Evolutionary conservation across 1,140 invertebrate species (phyloP), one percentile per base, ranked within the genome.

Genomic region (Paramacrobiotus metropolitanus): DNA sequence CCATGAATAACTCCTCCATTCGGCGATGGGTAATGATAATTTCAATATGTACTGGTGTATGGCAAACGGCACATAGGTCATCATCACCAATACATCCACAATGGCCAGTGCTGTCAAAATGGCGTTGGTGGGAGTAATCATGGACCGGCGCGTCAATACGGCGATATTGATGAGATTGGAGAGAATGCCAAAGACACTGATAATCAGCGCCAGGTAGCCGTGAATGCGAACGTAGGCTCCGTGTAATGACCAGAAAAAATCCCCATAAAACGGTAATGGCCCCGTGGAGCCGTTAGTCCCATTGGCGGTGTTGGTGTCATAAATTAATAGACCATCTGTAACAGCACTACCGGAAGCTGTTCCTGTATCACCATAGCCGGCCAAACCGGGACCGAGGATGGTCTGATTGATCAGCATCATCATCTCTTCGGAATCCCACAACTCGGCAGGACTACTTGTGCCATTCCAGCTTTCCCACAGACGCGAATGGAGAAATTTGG

Each of bases 131-230:
- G 87, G 84, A 0, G 84, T 81, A 2, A 80, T 78, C 78, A 90
- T 83, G 64, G 87, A 83, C 65, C 84, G 83, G 31, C 85, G 76
- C 1, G 88, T 91, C 29, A 94, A 71, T 1, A 94, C 86, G 1
- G 85, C 80, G 34, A 94, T 84, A 69, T 91, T 94, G 31, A 92
- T 73, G 18, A 86, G 74, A 69, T 94, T 94, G n/a, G 87, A 84
- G 60, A 91, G 74, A 40, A 84, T 84, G 24, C 90, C 89, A 66
- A 92, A 86, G 28, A 85, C 71, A 70, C 89, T 93, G 1, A 94
- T 83, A 1, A 78, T 67, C 1, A 85, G 70, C 21, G 81, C 78
- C 21, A 82, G 68, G 70, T 83, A 83, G 1, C 82, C 81, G 70
- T 88, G 85, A 20, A 80, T 28, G 24, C 15, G 48, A 55, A 55